A percentile compares a stretch with the other conserved stretches of the same genome.
Conservation (phyloP, 2,888 invertebrate genomes). For the Nephrotoma guestfalica region DNA sequence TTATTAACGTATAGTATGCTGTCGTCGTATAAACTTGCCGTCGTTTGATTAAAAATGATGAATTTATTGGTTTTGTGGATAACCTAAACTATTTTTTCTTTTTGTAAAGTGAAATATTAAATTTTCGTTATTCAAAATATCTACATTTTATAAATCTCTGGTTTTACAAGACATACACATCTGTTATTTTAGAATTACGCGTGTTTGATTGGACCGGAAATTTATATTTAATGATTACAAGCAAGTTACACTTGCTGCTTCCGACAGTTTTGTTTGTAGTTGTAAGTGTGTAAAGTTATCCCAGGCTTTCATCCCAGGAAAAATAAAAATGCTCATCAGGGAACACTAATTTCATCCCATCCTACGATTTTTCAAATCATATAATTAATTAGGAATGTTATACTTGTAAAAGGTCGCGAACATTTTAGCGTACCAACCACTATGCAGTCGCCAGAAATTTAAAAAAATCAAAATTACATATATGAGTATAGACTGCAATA, state of each 20-base stretch:
- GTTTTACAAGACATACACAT: neutral
- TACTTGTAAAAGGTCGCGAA: too few species aligned
- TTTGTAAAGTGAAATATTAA: neutral
- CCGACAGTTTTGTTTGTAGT: neutral
- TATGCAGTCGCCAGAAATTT: too few species aligned
- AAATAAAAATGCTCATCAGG: too few species aligned
- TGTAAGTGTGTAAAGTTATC: too few species aligned
- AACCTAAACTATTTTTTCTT: neutral
- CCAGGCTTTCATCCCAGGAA: too few species aligned
- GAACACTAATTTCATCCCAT: too few species aligned
- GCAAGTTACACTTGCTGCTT: neutral
- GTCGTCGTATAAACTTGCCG: neutral
- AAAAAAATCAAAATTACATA: too few species aligned
- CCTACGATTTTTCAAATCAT: too few species aligned
- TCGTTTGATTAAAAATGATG: constrained; percentile 1
- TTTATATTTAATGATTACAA: neutral
- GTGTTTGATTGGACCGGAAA: neutral
- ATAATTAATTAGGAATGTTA: too few species aligned
- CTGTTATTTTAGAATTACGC: neutral
- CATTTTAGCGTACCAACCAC: too few species aligned
- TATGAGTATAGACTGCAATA: too few species aligned
- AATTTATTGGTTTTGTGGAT: neutral
- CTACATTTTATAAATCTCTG: neutral
- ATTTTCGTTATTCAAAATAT: neutral
- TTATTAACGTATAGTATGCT: neutral